These are phyloP conservation scores for Arion vulgaris DNA, from an alignment of 1,140 invertebrate genomes.

Conservation along the genomic window DNA sequence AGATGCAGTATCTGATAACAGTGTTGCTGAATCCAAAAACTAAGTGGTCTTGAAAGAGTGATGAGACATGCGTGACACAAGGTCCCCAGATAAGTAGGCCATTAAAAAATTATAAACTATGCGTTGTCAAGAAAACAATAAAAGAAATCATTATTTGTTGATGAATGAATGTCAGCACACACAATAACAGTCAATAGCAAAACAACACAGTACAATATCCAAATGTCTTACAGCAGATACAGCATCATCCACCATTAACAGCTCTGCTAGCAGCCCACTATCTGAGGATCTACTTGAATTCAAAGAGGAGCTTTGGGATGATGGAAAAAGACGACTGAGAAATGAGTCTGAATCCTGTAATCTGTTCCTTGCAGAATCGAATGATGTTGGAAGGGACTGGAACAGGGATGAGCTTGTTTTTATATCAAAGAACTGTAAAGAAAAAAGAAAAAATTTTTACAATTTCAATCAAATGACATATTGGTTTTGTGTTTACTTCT, in stretches of 20 bases:
- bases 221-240: conserved; percentile 58
- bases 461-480: not conserved
- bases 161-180: too few relatives aligned
- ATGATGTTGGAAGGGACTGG: conserved; percentile 59
- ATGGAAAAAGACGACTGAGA: conserved; percentile 43
- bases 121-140: too few relatives aligned
- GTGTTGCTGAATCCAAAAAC: too few relatives aligned
- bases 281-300: conserved; percentile 60
- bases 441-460: conserved; percentile 13
- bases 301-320: conserved; percentile 49
- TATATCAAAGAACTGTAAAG: conserved; percentile 67
- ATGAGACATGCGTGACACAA: too few relatives aligned
- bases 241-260: conserved; percentile 67
- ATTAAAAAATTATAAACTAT: too few relatives aligned
- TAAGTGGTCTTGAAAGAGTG: too few relatives aligned
- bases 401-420: conserved; percentile 64
- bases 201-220: too few relatives aligned
- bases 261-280: conserved; percentile 61
- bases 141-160: too few relatives aligned
- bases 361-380: conserved; percentile 54
- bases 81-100: too few relatives aligned
- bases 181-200: too few relatives aligned
- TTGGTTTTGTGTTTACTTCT: not conserved
- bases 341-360: conserved; percentile 60
- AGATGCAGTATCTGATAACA: too few relatives aligned